Evolutionary conservation across 2,797 vertebrate species (phyloP).

Genomic region (Parambassis ranga): DNA sequence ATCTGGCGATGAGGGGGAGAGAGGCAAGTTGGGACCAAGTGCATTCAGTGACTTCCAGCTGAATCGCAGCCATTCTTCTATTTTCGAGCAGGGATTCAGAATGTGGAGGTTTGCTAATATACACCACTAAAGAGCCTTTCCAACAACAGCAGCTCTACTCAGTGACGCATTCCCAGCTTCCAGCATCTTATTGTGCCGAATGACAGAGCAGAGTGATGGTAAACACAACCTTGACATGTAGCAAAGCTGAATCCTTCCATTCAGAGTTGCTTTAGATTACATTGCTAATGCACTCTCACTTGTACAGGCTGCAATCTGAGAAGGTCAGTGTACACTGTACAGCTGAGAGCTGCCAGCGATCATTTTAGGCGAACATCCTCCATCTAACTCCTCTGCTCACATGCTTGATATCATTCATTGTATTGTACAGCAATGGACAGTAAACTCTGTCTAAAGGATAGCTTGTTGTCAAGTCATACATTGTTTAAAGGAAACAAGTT

Average conservation of each 20-base stretch:
- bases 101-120: conserved; percentile 58
- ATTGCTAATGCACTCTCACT: conserved; percentile 10
- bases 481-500: neutral
- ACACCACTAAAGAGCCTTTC: conserved; percentile 18
- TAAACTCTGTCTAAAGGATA: neutral
- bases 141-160: conserved; percentile 11
- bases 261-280: conserved; percentile 9
- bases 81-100: conserved; percentile 43
- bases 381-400: neutral
- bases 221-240: neutral
- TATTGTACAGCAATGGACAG: neutral
- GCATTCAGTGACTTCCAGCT: conserved; percentile 42
- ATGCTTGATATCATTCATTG: neutral
- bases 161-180: conserved; percentile 5
- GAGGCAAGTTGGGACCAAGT: neutral
- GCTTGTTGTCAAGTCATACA: neutral
- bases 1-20: too few relatives aligned
- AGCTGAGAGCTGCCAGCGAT: conserved; percentile 3
- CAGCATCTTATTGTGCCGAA: conserved; percentile 24
- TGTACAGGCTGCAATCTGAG: conserved; percentile 15
- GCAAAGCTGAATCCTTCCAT: neutral
- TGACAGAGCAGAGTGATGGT: conserved; percentile 25
- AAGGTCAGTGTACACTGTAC: neutral
- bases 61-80: conserved; percentile 24
- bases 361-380: neutral